Conservation (phyloP, 1,140 invertebrate genomes). For the Drosophila ercepeae region DNA sequence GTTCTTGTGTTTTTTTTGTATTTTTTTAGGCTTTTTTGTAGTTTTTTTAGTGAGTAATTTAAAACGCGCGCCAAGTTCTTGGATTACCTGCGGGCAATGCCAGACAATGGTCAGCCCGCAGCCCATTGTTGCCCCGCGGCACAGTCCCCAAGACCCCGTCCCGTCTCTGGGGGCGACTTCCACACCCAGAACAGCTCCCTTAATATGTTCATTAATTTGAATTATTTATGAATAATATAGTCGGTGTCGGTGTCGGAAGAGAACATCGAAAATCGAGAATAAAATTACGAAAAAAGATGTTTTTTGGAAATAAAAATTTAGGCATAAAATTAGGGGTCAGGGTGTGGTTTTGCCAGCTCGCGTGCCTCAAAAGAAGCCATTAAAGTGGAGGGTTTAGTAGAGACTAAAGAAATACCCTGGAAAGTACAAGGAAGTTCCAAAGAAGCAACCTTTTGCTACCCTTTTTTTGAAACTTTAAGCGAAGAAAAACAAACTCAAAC, state of each 20-base stretch:
- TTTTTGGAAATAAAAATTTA: conserved; percentile 7
- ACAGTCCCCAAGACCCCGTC: not conserved
- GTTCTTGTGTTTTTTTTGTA: conserved; percentile 12
- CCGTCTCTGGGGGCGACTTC: not conserved
- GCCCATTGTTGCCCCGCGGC: conserved; percentile 35
- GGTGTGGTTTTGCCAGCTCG: conserved; percentile 11
- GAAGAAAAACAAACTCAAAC: not conserved
- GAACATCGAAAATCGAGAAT: conserved; percentile 28
- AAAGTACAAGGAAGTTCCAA: not conserved
- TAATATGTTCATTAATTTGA: conserved; percentile 79
- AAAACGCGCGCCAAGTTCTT: conserved; percentile 67
- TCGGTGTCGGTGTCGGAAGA: conserved; percentile 30
- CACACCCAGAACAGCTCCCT: conserved; percentile 20
- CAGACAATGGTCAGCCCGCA: conserved; percentile 46
- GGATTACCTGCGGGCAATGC: conserved; percentile 59
- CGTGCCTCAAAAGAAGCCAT: not conserved
- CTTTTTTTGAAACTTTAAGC: not conserved
- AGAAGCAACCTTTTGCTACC: too few species aligned
- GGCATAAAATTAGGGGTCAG: not conserved
- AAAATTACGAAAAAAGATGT: conserved; percentile 15
- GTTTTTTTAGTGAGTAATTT: conserved; percentile 48
- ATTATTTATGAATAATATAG: conserved; percentile 72
- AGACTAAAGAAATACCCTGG: not conserved
- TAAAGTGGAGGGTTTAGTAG: not conserved
- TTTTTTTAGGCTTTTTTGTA: conserved; percentile 2